Evolutionary conservation across 2,888 invertebrate species (phyloP).

Genomic region (Epirrhoe tristata): DNA sequence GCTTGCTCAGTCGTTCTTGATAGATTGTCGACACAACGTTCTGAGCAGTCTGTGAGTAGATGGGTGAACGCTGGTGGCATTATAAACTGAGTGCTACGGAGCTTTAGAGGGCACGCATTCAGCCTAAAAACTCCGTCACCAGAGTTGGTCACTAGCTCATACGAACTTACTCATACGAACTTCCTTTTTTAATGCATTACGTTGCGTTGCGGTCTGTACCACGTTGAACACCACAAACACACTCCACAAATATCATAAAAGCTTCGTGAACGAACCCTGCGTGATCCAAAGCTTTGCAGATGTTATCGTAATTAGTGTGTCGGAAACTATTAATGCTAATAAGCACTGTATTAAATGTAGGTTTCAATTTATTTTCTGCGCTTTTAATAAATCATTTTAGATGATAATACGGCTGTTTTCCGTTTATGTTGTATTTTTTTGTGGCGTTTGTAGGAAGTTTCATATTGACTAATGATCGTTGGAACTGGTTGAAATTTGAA

Average conservation of each 20-base stretch:
- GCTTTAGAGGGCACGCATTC: too few species aligned
- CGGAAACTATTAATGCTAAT: conserved; percentile 37
- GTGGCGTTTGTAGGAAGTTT: background rate
- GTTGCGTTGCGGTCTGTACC: background rate
- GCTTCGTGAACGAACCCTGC: conserved; percentile 19
- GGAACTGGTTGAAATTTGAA: background rate
- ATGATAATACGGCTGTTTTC: conserved; percentile 13
- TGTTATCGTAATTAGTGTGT: conserved; percentile 40
- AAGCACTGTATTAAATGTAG: conserved; percentile 26
- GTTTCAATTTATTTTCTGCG: conserved; percentile 20
- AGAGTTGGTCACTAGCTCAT: too few species aligned
- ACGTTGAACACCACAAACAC: conserved; percentile 2
- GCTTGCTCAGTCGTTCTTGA: too few species aligned
- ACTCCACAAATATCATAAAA: conserved; percentile 18
- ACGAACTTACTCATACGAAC: too few species aligned
- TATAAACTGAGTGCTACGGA: too few species aligned
- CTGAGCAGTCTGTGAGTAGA: too few species aligned
- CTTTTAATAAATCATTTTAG: conserved; percentile 14
- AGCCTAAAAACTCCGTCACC: too few species aligned
- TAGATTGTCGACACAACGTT: too few species aligned
- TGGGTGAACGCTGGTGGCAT: too few species aligned
- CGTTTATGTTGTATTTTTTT: background rate
- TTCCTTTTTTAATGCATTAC: background rate
- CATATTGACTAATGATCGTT: background rate
- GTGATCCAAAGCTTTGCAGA: conserved; percentile 36